Evolutionary conservation across 1,140 invertebrate genomes (phyloP).

Genomic region (Drosophila leontia): DNA sequence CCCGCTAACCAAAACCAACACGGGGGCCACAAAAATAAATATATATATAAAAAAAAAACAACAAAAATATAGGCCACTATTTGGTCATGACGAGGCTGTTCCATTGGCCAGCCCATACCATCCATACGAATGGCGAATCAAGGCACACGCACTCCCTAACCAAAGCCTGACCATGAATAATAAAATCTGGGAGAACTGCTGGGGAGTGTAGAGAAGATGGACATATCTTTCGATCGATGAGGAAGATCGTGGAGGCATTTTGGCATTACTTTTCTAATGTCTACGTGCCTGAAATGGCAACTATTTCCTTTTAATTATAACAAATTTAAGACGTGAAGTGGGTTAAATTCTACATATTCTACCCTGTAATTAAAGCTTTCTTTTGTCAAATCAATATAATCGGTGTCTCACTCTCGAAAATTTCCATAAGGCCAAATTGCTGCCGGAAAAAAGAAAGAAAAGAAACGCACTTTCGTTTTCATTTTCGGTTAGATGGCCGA

Average conservation of each 20-base stretch:
- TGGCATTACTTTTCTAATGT: constrained; percentile 3
- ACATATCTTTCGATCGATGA: not conserved
- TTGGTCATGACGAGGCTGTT: constrained; percentile 53
- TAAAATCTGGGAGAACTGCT: constrained; percentile 2
- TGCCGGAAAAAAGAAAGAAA: constrained; percentile 33
- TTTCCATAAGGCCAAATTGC: constrained; percentile 15
- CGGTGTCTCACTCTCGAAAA: not conserved
- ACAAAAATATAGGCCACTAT: constrained; percentile 54
- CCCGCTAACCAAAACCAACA: constrained; percentile 54
- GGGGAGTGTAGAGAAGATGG: not conserved
- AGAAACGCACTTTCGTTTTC: constrained; percentile 72
- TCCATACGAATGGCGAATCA: constrained; percentile 32
- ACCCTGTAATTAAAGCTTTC: constrained; percentile 18
- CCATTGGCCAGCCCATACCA: constrained; percentile 20
- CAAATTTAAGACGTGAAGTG: constrained; percentile 1
- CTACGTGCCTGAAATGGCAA: constrained; percentile 29
- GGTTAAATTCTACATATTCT: constrained; percentile 14
- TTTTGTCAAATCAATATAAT: constrained; percentile 34
- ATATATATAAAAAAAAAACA: constrained; percentile 10
- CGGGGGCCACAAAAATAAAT: constrained; percentile 16
- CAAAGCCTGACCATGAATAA: constrained; percentile 26
- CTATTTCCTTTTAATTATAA: not conserved
- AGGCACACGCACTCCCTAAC: constrained; percentile 18
- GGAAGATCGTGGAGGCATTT: constrained; percentile 6
- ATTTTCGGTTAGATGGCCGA: constrained; percentile 12